Evolutionary conservation across 2,888 invertebrate species (phyloP), one percentile per base, ranked within the genome.

Genomic region (Oeneis ivallda): DNA sequence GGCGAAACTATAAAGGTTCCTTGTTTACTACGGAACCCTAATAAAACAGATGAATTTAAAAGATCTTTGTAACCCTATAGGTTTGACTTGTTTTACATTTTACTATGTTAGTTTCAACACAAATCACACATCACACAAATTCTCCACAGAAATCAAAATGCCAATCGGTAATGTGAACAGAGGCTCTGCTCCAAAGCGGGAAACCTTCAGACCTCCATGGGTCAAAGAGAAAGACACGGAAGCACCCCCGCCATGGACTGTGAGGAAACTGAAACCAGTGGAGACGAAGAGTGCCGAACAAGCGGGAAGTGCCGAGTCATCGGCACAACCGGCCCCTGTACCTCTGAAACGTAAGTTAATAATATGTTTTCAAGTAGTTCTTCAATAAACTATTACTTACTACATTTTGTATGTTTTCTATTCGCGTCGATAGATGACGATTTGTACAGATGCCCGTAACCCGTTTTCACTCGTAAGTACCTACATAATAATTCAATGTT

Each of bases 201-300:
- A 95, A 71, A 94, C 94, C 68, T 95, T 94, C 82, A 89, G 95
- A 70, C 95, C 96, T 47, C 95, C 96, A 7, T 96, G 96, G 94
- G 95, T 96, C 60, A 95, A 95, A 78, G 94, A 94, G 0, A 93
- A 92, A 66, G 94, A 94, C 7, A 84, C 89, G 0, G 94, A 94
- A 17, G 83, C 93, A 2, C 87, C 93, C 0, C 94, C 94, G 8
- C 92, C 95, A 1, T 95, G 95, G 95, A 92, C 93, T 10, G 89
- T 94, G 71, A 93, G 91, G 75, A 92, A 92, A 66, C 76, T 92
- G 19, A 90, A 89, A 69, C 88, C 91, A 1, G 91, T 92, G 6
- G 92, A 83, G 26, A 69, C 80, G 0, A 83, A 83, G 64, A 75
- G 79, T 1, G 68, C 61, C 0, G 82, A 72, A 2, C 66, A 79